A percentile compares a stretch with the other conserved stretches of the same genome.
Conservation (phyloP, 2,888 invertebrate species). For the Hypena proboscidalis region DNA sequence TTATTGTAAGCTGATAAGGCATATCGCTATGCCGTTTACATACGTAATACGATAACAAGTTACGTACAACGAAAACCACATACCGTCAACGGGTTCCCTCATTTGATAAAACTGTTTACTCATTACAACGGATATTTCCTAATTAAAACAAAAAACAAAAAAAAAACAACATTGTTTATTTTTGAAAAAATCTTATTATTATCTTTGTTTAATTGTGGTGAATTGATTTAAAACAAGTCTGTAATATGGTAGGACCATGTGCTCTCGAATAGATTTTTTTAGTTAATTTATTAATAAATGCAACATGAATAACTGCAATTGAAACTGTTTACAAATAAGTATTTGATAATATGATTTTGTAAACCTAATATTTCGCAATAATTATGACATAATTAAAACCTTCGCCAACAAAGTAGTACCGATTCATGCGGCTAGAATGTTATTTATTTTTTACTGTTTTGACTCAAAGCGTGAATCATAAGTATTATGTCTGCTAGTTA, state of each 20-base stretch:
- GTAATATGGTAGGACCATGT: too few relatives aligned
- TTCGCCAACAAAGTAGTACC: constrained; percentile 32
- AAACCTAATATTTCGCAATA: background rate
- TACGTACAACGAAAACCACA: constrained; percentile 16
- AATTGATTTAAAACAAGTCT: too few relatives aligned
- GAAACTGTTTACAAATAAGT: too few relatives aligned
- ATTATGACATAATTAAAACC: constrained; percentile 25
- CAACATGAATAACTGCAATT: too few relatives aligned
- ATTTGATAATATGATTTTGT: background rate
- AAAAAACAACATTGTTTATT: too few relatives aligned
- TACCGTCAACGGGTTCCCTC: constrained; percentile 10
- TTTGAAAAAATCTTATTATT: too few relatives aligned
- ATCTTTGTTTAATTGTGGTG: too few relatives aligned
- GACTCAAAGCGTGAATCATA: constrained; percentile 75
- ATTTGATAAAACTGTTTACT: constrained; percentile 23
- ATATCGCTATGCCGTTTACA: background rate
- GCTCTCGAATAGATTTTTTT: too few relatives aligned
- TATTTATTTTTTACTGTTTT: constrained; percentile 71
- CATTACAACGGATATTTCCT: constrained; percentile 8
- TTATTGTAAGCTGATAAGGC: constrained; percentile 11
- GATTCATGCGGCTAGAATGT: constrained; percentile 62
- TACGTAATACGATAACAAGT: constrained; percentile 14
- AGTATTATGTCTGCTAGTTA: constrained; percentile 60
- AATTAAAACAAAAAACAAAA: too few relatives aligned
- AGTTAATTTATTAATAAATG: too few relatives aligned